A percentile compares a stretch with the other conserved stretches of the same genome.
phyloP scores from a whole-genome alignment of 2,113 vertebrate genomes.

The Sapayoa aenigma region DNA sequence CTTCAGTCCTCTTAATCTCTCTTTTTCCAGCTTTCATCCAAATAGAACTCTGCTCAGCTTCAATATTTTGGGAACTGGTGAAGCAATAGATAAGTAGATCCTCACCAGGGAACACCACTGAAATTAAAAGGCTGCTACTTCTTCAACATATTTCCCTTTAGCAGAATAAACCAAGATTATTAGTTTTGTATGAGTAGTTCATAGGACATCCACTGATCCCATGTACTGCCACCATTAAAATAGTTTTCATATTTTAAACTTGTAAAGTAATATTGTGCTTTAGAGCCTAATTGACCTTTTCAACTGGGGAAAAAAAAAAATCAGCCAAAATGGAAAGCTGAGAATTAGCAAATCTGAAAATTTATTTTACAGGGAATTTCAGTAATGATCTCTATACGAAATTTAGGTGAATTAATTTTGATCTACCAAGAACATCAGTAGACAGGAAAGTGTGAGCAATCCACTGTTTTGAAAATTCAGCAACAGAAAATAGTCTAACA shows the following conservation, averaged over 20 bases:
- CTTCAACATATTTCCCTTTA: neutral
- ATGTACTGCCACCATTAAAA: neutral
- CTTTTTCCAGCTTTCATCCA: slow-evolving; percentile 16
- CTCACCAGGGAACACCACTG: neutral
- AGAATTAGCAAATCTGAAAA: neutral
- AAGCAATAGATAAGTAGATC: slow-evolving; percentile 23
- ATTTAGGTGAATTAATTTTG: neutral
- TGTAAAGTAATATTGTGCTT: neutral
- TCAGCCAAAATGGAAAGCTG: neutral
- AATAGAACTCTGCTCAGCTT: neutral
- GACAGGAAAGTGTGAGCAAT: neutral
- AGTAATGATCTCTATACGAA: neutral
- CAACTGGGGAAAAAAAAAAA: neutral
- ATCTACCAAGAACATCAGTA: neutral
- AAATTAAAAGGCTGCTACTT: neutral
- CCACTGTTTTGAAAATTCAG: neutral
- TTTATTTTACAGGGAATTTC: neutral
- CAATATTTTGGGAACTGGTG: neutral
- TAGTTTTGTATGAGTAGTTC: neutral
- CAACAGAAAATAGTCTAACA: neutral
- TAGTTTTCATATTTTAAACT: neutral
- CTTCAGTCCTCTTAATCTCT: neutral
- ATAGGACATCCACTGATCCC: neutral
- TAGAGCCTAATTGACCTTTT: neutral
- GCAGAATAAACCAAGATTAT: neutral